Percentiles rank a stretch among this genome's conserved stretches.
phyloP scores from a whole-genome alignment of 53 echinoderm and acorn worm genomes.

The Henricia sp. region DNA sequence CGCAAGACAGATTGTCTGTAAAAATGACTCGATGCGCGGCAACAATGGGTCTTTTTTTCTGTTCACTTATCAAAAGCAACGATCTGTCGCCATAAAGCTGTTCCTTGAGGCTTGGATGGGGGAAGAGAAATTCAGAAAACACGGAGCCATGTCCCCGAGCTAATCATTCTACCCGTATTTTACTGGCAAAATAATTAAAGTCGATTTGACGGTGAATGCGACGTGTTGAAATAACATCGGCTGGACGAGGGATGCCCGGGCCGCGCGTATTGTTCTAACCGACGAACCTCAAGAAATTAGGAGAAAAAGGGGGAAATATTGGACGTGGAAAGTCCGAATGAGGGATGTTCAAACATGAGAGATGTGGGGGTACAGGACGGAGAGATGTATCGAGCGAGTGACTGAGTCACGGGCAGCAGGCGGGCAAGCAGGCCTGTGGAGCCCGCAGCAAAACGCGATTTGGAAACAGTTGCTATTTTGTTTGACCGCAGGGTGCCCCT shows the following conservation, averaged over 20 bases:
- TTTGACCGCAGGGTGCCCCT: constrained; percentile 25
- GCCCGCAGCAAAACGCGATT: constrained; percentile 23
- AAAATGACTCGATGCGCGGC: constrained; percentile 32
- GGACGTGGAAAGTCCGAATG: background rate
- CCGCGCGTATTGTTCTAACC: constrained; percentile 28
- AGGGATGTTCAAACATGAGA: constrained; percentile 8
- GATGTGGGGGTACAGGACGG: background rate
- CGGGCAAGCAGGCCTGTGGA: background rate
- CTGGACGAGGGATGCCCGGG: constrained; percentile 16
- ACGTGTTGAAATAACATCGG: constrained; percentile 55
- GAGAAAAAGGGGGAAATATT: constrained; percentile 8
- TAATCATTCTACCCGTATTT: constrained; percentile 43
- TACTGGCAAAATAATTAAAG: constrained; percentile 44
- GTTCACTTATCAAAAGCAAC: constrained; percentile 50
- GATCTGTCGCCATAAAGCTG: constrained; percentile 42
- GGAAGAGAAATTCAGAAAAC: background rate
- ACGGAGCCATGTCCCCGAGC: constrained; percentile 26
- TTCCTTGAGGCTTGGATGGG: constrained; percentile 16
- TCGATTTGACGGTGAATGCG: constrained; percentile 50
- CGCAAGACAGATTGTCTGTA: constrained; percentile 37
- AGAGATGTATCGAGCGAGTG: constrained; percentile 41
- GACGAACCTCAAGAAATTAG: constrained; percentile 26
- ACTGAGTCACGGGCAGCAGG: constrained; percentile 35
- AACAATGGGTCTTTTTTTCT: constrained; percentile 19
- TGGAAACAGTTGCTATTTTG: constrained; percentile 58